Percentiles rank a stretch among this genome's conserved stretches.
These are phyloP conservation scores for Ptiloglossa arizonensis DNA, from an alignment of 1,140 invertebrate genomes.

Conservation along the genomic window DNA sequence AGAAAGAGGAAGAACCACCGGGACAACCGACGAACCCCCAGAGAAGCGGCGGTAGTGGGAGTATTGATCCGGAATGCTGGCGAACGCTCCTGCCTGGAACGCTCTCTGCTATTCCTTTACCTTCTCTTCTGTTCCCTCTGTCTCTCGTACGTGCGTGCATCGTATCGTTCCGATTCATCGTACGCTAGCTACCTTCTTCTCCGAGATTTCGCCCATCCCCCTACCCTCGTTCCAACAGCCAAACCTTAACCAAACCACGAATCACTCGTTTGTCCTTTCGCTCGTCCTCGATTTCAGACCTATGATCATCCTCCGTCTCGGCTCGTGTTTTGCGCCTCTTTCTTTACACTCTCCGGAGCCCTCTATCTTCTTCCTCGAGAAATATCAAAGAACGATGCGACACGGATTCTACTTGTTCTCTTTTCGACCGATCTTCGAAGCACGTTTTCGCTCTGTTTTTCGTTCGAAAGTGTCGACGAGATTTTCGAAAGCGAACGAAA, in stretches of 20 bases:
- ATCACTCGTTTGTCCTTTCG: constrained; percentile 46
- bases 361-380: background rate
- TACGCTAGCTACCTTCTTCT: no score
- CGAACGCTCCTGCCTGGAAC: constrained; percentile 73
- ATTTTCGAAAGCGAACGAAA: no score
- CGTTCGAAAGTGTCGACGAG: no score
- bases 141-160: constrained; percentile 5
- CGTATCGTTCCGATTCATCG: background rate
- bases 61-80: constrained; percentile 80
- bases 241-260: constrained; percentile 34
- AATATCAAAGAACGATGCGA: constrained; percentile 27
- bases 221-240: background rate
- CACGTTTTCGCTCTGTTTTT: background rate
- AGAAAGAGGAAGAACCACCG: constrained; percentile 53
- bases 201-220: background rate
- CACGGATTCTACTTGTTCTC: no score
- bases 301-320: constrained; percentile 32
- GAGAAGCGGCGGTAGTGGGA: constrained; percentile 71
- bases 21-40: constrained; percentile 58
- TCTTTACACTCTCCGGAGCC: constrained; percentile 7
- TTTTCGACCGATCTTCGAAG: no score
- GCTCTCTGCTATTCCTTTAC: constrained; percentile 61
- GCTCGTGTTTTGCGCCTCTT: constrained; percentile 34
- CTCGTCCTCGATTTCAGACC: constrained; percentile 32
- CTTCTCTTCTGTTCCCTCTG: constrained; percentile 49